A percentile compares a stretch with the other conserved stretches of the same genome.
phyloP scores from a whole-genome alignment of 1,140 invertebrate species.

The Drosophila santomea region DNA sequence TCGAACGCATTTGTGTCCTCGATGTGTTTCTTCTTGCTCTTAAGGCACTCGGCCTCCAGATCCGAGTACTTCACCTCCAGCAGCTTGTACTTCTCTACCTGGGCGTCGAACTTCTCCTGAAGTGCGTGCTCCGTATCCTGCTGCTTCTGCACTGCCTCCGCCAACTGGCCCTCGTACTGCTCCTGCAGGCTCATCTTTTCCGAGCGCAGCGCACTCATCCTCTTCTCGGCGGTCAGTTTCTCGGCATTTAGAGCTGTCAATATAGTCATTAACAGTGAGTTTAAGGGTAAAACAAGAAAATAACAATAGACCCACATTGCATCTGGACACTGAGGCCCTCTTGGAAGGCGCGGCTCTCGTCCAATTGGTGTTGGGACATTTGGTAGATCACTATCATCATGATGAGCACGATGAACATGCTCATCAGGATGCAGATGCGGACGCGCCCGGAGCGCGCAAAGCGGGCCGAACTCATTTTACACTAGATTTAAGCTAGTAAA shows the following conservation, averaged over 20 bases:
- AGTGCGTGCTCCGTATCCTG: constrained; percentile 84
- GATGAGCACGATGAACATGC: constrained; percentile 84
- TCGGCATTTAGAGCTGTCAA: constrained; percentile 75
- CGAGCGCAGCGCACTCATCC: constrained; percentile 84
- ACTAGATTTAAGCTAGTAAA: constrained; percentile 18
- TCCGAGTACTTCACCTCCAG: constrained; percentile 77
- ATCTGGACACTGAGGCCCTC: constrained; percentile 85
- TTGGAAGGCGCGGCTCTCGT: constrained; percentile 85
- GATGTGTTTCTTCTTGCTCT: constrained; percentile 69
- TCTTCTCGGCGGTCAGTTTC: constrained; percentile 85
- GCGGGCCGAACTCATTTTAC: constrained; percentile 85
- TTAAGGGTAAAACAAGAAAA: not conserved
- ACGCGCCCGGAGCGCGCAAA: constrained; percentile 86
- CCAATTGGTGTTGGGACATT: constrained; percentile 85
- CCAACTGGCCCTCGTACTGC: constrained; percentile 82
- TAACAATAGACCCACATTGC: constrained; percentile 81
- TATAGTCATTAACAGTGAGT: not conserved
- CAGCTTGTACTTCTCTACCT: constrained; percentile 85
- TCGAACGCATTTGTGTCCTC: constrained; percentile 68
- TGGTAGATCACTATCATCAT: constrained; percentile 86
- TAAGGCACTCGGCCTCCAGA: constrained; percentile 58
- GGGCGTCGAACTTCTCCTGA: constrained; percentile 82
- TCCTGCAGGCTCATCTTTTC: constrained; percentile 84
- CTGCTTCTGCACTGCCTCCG: constrained; percentile 82
- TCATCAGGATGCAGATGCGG: constrained; percentile 85